A percentile compares a stretch with the other conserved stretches of the same genome.
Evolutionary conservation across 1,140 invertebrate species (phyloP).

Genomic region (Ylistrum balloti): DNA sequence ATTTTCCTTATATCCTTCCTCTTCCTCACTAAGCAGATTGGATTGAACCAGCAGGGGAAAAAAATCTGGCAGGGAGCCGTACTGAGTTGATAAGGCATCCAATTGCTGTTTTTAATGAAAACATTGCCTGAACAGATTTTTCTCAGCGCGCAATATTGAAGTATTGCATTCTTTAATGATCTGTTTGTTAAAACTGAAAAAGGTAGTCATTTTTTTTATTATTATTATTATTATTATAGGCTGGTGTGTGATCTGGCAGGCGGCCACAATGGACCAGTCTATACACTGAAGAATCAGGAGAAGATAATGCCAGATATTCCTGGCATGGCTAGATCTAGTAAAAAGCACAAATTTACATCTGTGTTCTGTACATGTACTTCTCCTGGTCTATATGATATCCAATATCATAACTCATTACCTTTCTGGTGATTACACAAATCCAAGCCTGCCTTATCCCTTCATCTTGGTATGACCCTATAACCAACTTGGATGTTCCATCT

Average conservation of each 20-base stretch:
- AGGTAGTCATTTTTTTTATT: not conserved
- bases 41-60: not conserved
- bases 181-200: constrained; percentile 20
- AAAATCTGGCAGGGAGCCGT: not conserved
- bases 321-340: constrained; percentile 1
- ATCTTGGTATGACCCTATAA: no score
- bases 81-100: not conserved
- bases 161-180: constrained; percentile 34
- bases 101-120: not conserved
- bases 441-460: not conserved
- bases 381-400: not conserved
- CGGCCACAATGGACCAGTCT: not conserved
- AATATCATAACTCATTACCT: not conserved
- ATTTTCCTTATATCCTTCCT: constrained; percentile 21
- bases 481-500: no score
- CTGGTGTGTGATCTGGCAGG: constrained; percentile 1
- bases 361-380: not conserved
- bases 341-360: constrained; percentile 40
- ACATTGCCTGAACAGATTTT: constrained; percentile 8
- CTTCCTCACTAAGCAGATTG: constrained; percentile 12
- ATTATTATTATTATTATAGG: not conserved
- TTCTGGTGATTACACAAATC: not conserved
- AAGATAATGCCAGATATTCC: constrained; percentile 21
- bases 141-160: constrained; percentile 16
- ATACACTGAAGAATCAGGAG: not conserved